Evolutionary conservation across 2,113 vertebrate species (phyloP), one percentile per base, ranked within the genome.

Genomic region (Plecturocebus donacophilus): DNA sequence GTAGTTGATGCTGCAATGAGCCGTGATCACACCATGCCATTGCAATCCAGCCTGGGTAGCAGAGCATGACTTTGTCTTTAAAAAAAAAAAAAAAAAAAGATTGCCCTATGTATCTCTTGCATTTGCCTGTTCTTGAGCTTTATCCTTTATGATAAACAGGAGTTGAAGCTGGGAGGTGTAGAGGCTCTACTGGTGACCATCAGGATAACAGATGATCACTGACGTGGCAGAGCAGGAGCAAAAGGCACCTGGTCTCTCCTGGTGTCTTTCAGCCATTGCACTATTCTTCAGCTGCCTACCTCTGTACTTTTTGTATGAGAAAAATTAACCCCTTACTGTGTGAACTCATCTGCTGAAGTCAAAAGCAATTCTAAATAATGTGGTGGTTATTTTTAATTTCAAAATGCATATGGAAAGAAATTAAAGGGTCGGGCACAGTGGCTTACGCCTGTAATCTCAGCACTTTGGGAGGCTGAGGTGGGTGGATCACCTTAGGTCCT

Each of bases 361-460:
- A 52, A 96, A 95, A 92, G 3, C 17, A 95, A 77, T 94, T 95
- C 71, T 47, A 96, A 76, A 17, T 61, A 6, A 76, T 32, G 16
- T 27, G 27, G 40, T 49, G 38, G 25, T 94, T 70, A 92, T 54
- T 96, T 95, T 94, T 71, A 71, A 94, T 45, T 95, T 91, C 40
- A 88, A 91, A 84, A 47, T 66, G 11, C 19, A 84, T 54, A 93
- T 9, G 56, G 82, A 71, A 32, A 90, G 79, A 83, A 94, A 87
- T 90, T 73, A 90, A 90, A 75, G 70, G 32, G 66, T 32, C 7
- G 13, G 64, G 3, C 32, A 35, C 16, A 14, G 66, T 35, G 66
- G 66, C 32, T 68, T 32, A 68, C 1, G 1, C 16, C 66, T 68
- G 32, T 35, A 68, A 68, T 68, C 66, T 14, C 32, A 35, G 32